These are phyloP conservation scores for Atherix ibis DNA, from an alignment of 2,888 invertebrate species.

Conservation along the genomic window DNA sequence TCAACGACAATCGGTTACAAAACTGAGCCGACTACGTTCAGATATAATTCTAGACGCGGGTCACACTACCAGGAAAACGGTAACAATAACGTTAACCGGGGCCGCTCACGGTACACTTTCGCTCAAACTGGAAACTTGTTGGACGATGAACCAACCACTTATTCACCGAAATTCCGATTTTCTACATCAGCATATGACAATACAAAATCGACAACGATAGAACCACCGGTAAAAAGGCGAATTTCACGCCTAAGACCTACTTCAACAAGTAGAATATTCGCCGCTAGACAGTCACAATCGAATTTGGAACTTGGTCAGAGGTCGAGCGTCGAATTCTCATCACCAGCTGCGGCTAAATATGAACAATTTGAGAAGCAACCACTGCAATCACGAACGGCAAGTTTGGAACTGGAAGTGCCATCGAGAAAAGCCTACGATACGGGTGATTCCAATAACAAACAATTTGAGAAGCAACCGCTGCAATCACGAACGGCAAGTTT, in stretches of 20 bases:
- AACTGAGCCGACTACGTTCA: conserved; percentile 15
- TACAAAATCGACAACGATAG: background rate
- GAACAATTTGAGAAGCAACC: conserved; percentile 1
- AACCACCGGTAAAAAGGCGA: background rate
- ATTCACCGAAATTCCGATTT: conserved; percentile 24
- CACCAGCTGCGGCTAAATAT: conserved; percentile 6
- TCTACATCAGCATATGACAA: conserved; percentile 11
- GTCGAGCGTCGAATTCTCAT: conserved; percentile 9
- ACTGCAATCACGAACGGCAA: no score
- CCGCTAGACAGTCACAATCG: conserved; percentile 2
- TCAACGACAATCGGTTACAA: no score
- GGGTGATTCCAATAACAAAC: background rate
- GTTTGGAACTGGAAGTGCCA: no score
- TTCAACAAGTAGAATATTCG: background rate
- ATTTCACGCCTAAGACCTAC: background rate
- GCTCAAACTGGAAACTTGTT: conserved; percentile 21
- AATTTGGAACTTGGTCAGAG: conserved; percentile 1
- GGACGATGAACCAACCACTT: conserved; percentile 25
- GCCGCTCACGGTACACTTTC: conserved; percentile 28
- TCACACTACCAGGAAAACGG: no score
- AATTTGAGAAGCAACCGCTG: conserved; percentile 2
- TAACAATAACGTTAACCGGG: no score
- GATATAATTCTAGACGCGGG: no score
- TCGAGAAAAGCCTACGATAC: background rate
- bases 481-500: no score